Conservation (phyloP, 2,888 invertebrate genomes). For the Cosmia pyralina region DNA sequence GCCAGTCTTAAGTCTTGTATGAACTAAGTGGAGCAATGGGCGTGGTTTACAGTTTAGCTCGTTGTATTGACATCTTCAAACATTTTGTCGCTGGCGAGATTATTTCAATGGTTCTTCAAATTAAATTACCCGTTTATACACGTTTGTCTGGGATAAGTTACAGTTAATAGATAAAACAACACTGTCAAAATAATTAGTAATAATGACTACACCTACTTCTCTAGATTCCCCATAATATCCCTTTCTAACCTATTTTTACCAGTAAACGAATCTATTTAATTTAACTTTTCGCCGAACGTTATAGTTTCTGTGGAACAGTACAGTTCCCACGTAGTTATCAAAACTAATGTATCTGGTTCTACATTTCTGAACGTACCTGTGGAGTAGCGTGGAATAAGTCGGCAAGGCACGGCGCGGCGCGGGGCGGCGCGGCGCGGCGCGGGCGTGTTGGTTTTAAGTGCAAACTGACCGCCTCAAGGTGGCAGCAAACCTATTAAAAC, state of each 20-base stretch:
- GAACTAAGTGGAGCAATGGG: not conserved
- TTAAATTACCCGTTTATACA: not conserved
- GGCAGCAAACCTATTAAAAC: conserved; percentile 36
- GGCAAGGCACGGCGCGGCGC: no score
- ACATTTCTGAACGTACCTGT: conserved; percentile 32
- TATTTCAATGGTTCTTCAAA: not conserved
- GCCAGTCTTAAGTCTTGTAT: not conserved
- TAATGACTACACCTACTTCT: not conserved
- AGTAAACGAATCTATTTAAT: conserved; percentile 21
- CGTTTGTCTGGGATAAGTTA: not conserved
- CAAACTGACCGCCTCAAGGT: conserved; percentile 34
- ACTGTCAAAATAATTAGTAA: not conserved
- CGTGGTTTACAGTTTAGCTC: not conserved
- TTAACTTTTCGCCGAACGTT: conserved; percentile 19
- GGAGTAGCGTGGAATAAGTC: conserved; percentile 20
- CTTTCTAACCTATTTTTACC: not conserved
- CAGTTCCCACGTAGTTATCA: conserved; percentile 26
- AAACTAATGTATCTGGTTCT: conserved; percentile 35
- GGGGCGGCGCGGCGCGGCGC: no score
- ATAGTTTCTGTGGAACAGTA: conserved; percentile 17
- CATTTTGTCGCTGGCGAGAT: not conserved
- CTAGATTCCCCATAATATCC: not conserved
- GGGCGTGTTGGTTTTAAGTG: conserved; percentile 33
- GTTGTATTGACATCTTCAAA: not conserved
- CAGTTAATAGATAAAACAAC: not conserved